Percentiles rank a stretch among this genome's conserved stretches.
Conservation (phyloP, 2,888 invertebrate species). For the Ochropacha duplaris region DNA sequence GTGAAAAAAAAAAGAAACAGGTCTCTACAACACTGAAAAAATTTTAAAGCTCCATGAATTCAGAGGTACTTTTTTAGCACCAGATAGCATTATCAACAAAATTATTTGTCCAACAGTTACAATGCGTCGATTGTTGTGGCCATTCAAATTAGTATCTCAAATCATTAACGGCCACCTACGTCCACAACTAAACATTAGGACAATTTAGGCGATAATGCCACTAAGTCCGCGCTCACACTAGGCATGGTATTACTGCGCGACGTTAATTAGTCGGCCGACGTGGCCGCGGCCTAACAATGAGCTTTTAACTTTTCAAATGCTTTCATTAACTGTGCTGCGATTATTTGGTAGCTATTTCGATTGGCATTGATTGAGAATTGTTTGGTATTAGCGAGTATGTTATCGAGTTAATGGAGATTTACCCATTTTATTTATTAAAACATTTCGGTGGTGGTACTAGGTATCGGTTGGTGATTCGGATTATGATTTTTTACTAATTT, state of each 20-base stretch:
- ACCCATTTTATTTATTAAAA: slow-evolving; percentile 49
- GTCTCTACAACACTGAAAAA: too few relatives aligned
- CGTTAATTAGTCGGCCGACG: slow-evolving; percentile 70
- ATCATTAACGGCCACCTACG: slow-evolving; percentile 50
- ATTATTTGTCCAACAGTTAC: neutral
- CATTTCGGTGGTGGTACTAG: slow-evolving; percentile 17
- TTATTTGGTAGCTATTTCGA: slow-evolving; percentile 58
- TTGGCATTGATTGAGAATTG: slow-evolving; percentile 61
- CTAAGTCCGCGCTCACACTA: slow-evolving; percentile 73
- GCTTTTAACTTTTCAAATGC: slow-evolving; percentile 81
- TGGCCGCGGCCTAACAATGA: slow-evolving; percentile 59
- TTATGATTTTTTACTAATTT: slow-evolving; percentile 15
- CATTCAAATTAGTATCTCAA: slow-evolving; percentile 29
- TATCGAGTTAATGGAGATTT: slow-evolving; percentile 37
- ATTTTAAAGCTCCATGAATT: too few relatives aligned
- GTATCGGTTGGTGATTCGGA: slow-evolving; percentile 17
- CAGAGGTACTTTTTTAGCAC: neutral
- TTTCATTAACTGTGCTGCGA: slow-evolving; percentile 68
- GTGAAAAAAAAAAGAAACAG: too few relatives aligned
- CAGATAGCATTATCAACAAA: neutral
- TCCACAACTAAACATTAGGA: slow-evolving; percentile 77
- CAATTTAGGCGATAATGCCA: slow-evolving; percentile 78
- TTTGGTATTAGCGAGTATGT: slow-evolving; percentile 41
- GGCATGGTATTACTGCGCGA: slow-evolving; percentile 57
- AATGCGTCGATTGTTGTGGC: slow-evolving; percentile 1